These are phyloP conservation scores for Armadillidium nasatum DNA, from an alignment of 1,140 invertebrate species.

Conservation along the genomic window DNA sequence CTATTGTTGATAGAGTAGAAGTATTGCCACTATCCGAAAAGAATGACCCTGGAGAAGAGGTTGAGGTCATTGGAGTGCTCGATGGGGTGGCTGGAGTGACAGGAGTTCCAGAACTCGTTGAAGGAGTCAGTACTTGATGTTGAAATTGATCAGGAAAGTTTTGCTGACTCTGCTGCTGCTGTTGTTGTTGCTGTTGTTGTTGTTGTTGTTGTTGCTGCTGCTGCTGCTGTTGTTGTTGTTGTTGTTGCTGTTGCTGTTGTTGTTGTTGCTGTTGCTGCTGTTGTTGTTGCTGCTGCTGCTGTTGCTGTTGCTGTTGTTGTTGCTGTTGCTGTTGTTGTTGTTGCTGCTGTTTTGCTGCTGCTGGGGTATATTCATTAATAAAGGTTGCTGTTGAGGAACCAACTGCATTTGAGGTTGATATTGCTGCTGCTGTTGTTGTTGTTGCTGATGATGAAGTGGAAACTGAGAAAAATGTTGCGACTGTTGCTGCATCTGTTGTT, in stretches of 20 bases:
- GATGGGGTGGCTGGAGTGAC: neutral
- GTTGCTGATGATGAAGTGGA: no score
- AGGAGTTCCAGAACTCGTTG: neutral
- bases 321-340: constrained; percentile 8
- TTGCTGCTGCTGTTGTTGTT: no score
- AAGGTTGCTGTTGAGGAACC: no score
- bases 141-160: neutral
- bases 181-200: neutral
- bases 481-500: no score
- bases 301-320: neutral
- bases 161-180: neutral
- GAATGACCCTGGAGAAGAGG: neutral
- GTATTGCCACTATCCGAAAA: neutral
- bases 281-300: constrained; percentile 35
- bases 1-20: neutral
- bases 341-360: no score
- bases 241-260: neutral
- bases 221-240: constrained; percentile 10
- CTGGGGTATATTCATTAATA: no score
- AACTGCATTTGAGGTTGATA: no score
- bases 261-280: neutral
- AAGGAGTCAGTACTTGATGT: constrained; percentile 1
- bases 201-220: neutral
- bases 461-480: no score
- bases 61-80: neutral